A percentile compares a stretch with the other conserved stretches of the same genome.
phyloP scores from a whole-genome alignment of 2,797 vertebrate species.

The Hyperoplus lanceolatus region DNA sequence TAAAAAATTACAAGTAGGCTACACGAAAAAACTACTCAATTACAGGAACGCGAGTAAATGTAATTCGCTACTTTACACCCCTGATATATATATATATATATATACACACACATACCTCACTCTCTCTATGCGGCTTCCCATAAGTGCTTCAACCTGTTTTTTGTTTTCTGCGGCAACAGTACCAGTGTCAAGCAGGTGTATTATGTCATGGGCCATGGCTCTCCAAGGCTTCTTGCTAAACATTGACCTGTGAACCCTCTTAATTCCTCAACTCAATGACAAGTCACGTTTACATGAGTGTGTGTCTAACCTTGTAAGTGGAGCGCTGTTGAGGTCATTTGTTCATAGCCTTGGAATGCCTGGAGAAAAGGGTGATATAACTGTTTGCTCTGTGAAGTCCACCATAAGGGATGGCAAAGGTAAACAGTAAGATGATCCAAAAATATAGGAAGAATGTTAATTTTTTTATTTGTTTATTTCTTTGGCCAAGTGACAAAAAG shows the following conservation, averaged over 20 bases:
- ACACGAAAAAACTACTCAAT: too few species aligned
- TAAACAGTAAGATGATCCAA: background rate
- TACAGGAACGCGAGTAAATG: too few species aligned
- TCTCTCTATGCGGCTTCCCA: background rate
- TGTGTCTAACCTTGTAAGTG: conserved; percentile 64
- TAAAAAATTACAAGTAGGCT: too few species aligned
- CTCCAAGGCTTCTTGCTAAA: conserved; percentile 36
- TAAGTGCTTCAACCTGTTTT: background rate
- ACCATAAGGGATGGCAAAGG: background rate
- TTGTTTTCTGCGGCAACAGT: background rate
- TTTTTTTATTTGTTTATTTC: too few species aligned
- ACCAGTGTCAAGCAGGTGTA: conserved; percentile 36
- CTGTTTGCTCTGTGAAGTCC: conserved; percentile 13
- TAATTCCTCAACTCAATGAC: conserved; percentile 57
- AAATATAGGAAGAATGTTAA: background rate
- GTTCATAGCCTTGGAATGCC: conserved; percentile 56
- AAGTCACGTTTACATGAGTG: conserved; percentile 45
- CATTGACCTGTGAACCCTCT: conserved; percentile 47
- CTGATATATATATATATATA: too few species aligned
- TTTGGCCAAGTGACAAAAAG: too few species aligned
- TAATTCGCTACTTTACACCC: too few species aligned
- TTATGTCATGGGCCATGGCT: conserved; percentile 47
- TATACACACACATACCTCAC: background rate
- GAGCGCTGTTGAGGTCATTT: conserved; percentile 41
- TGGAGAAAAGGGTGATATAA: conserved; percentile 55